A percentile compares a stretch with the other conserved stretches of the same genome.
Conservation (phyloP, 2,888 invertebrate genomes). For the Muscina levida region DNA sequence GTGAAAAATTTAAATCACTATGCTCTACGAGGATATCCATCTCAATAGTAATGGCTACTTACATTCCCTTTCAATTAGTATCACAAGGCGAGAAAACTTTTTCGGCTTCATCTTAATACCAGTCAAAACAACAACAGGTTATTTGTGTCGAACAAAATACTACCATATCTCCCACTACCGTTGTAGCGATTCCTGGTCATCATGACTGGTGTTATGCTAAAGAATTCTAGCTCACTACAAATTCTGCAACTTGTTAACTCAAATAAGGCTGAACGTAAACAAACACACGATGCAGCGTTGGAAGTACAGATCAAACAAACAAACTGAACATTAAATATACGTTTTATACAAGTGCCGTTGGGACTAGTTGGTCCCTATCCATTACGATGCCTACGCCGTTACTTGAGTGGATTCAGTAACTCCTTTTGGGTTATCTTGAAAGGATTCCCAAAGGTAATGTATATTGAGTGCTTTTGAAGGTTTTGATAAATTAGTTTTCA, state of each 20-base stretch:
- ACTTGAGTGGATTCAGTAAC: background rate
- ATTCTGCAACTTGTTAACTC: background rate
- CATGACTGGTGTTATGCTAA: slow-evolving; percentile 5
- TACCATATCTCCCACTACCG: too few relatives aligned
- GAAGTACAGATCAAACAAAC: background rate
- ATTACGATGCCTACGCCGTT: background rate
- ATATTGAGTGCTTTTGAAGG: background rate
- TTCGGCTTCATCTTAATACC: background rate
- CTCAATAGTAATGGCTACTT: too few relatives aligned
- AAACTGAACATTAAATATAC: background rate
- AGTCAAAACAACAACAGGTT: slow-evolving; percentile 2
- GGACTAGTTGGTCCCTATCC: background rate
- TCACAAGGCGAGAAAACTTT: background rate
- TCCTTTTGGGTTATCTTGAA: background rate
- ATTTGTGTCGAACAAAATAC: too few relatives aligned
- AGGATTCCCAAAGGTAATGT: background rate
- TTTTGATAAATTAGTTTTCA: background rate
- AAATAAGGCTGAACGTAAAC: too few relatives aligned
- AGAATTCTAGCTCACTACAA: background rate
- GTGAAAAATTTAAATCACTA: slow-evolving; percentile 1
- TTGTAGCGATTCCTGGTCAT: too few relatives aligned
- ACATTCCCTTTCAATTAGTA: background rate
- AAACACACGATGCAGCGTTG: too few relatives aligned
- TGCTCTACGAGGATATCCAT: too few relatives aligned
- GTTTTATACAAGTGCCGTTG: background rate